These are phyloP conservation scores for Cirrhinus mrigala DNA, from an alignment of 2,797 vertebrate genomes.

Conservation along the genomic window DNA sequence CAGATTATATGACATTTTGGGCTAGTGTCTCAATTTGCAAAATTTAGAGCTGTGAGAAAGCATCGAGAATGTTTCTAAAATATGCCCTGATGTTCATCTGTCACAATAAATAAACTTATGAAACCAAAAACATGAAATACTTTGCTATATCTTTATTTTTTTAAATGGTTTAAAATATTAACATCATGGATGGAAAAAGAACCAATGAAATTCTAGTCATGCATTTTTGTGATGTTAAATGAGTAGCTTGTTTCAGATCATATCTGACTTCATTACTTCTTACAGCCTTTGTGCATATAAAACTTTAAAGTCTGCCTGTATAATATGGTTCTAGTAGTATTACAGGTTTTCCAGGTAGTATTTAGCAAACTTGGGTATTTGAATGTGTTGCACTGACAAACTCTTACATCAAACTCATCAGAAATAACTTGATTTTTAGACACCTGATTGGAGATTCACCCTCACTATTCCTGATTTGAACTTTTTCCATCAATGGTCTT, in stretches of 20 bases:
- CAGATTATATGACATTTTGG: background rate
- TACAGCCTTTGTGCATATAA: background rate
- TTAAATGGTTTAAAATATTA: background rate
- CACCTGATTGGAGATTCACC: background rate
- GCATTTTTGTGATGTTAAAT: background rate
- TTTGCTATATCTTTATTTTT: background rate
- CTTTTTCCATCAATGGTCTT: constrained; percentile 14
- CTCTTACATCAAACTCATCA: background rate
- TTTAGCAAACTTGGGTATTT: background rate
- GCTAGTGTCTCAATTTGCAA: background rate
- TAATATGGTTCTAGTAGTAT: background rate
- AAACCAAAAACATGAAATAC: background rate
- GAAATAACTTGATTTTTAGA: background rate
- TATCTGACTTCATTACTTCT: background rate
- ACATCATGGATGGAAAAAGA: background rate
- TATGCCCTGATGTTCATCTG: background rate
- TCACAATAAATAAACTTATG: background rate
- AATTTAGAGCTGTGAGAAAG: background rate
- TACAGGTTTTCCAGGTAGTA: background rate
- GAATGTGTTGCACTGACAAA: background rate
- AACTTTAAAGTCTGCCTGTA: background rate
- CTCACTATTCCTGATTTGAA: background rate
- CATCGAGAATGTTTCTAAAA: background rate
- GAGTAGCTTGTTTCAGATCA: background rate
- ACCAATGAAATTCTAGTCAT: background rate